These are phyloP conservation scores for Cremastobaeus sp. DNA, from an alignment of 2,888 invertebrate species.

Conservation along the genomic window DNA sequence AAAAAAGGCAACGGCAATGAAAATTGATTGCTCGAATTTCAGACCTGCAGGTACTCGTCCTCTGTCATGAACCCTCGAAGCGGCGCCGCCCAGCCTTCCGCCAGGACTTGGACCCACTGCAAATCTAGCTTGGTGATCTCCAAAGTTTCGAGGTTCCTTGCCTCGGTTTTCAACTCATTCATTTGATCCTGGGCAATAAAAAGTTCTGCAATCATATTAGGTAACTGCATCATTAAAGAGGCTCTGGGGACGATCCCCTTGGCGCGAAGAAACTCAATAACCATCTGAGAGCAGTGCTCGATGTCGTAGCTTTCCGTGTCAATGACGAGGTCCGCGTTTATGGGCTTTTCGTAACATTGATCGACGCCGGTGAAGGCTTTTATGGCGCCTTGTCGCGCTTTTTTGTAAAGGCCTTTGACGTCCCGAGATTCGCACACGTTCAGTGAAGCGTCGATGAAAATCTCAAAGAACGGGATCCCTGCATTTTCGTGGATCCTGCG, in stretches of 20 bases:
- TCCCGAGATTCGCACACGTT: slow-evolving; percentile 95
- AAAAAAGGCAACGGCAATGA: not conserved
- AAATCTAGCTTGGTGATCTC: slow-evolving; percentile 89
- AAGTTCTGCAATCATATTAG: slow-evolving; percentile 80
- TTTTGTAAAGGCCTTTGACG: slow-evolving; percentile 97
- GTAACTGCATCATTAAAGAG: slow-evolving; percentile 18
- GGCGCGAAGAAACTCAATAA: slow-evolving; percentile 89
- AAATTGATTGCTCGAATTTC: slow-evolving; percentile 56
- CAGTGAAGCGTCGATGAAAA: slow-evolving; percentile 96
- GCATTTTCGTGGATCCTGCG: slow-evolving; percentile 91
- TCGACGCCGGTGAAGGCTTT: slow-evolving; percentile 93
- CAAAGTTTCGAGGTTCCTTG: slow-evolving; percentile 84
- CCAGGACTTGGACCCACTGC: slow-evolving; percentile 96
- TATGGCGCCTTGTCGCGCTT: slow-evolving; percentile 95
- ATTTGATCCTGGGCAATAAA: slow-evolving; percentile 85
- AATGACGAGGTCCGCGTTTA: slow-evolving; percentile 89
- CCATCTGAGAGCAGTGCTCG: slow-evolving; percentile 90
- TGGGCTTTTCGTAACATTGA: slow-evolving; percentile 92
- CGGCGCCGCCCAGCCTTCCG: slow-evolving; percentile 98
- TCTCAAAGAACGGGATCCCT: slow-evolving; percentile 93
- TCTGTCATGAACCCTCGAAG: slow-evolving; percentile 98
- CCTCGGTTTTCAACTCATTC: slow-evolving; percentile 84
- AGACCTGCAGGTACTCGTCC: slow-evolving; percentile 90
- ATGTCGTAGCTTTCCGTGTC: slow-evolving; percentile 89
- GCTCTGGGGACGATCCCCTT: slow-evolving; percentile 81